A percentile compares a stretch with the other conserved stretches of the same genome.
Conservation (phyloP, 2,797 vertebrate species). For the Choloepus didactylus region DNA sequence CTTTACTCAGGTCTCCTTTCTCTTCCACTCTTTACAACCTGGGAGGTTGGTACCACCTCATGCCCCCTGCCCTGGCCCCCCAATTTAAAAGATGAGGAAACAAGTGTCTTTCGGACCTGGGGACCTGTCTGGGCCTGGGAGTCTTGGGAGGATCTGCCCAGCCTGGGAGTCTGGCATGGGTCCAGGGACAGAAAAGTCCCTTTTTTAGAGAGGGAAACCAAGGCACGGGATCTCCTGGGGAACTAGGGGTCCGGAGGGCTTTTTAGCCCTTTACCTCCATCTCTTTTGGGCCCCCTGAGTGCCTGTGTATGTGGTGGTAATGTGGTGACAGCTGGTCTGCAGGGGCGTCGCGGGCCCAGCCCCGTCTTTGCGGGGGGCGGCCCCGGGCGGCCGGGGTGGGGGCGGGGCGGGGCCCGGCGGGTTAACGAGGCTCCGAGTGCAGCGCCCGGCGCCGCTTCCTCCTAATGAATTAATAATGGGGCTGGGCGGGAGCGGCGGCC, state of each 20-base stretch:
- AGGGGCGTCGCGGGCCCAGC: background rate
- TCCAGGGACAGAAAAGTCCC: background rate
- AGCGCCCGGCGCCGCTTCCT: slow-evolving; percentile 79
- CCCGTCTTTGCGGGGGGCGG: background rate
- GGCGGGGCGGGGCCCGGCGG: slow-evolving; percentile 38
- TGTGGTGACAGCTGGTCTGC: background rate
- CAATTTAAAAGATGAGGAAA: background rate
- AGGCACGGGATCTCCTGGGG: background rate
- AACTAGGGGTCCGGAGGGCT: fast-evolving
- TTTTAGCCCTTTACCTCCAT: background rate
- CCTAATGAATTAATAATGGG: slow-evolving; percentile 89
- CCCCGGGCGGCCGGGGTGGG: background rate
- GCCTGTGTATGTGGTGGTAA: background rate
- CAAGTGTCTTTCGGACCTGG: background rate
- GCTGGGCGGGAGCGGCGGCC: background rate
- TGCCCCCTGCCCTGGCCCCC: too few species aligned
- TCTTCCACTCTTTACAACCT: background rate
- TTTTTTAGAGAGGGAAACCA: background rate
- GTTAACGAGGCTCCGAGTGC: slow-evolving; percentile 83
- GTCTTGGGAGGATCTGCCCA: background rate
- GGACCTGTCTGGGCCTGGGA: background rate
- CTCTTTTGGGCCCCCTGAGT: background rate
- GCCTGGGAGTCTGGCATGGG: background rate
- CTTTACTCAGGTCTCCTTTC: background rate
- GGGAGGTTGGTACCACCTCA: too few species aligned